These are phyloP conservation scores for Epirrita christyi DNA, from an alignment of 2,888 invertebrate species.

Conservation along the genomic window DNA sequence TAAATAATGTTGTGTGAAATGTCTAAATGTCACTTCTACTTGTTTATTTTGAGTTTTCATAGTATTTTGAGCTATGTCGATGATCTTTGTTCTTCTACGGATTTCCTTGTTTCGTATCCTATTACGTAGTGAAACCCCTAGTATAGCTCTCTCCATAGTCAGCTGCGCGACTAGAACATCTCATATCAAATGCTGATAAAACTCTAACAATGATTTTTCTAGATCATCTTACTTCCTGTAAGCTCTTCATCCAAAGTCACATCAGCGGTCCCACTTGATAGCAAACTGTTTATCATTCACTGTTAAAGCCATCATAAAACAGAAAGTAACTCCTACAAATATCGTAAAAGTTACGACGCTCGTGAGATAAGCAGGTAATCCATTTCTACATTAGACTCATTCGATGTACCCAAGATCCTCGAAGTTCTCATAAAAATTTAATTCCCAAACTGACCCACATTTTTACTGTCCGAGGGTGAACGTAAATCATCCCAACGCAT, in stretches of 20 bases:
- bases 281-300: slow-evolving; percentile 26
- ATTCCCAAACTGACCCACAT: slow-evolving; percentile 68
- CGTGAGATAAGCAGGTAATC: slow-evolving; percentile 56
- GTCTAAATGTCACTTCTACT: no score
- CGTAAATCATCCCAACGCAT: slow-evolving; percentile 67
- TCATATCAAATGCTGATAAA: not conserved
- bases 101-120: no score
- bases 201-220: not conserved
- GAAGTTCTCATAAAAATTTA: slow-evolving; percentile 66
- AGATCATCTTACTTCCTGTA: no score
- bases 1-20: no score
- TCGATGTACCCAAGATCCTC: slow-evolving; percentile 45
- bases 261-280: not conserved
- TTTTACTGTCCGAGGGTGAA: slow-evolving; percentile 62
- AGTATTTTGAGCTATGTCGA: no score
- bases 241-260: not conserved
- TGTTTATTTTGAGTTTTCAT: no score
- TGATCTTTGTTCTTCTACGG: no score
- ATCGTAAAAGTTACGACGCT: slow-evolving; percentile 50
- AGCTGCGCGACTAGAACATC: no score
- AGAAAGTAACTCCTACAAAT: slow-evolving; percentile 44
- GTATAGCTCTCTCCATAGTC: no score
- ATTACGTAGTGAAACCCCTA: no score
- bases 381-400: slow-evolving; percentile 47
- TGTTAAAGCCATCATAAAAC: slow-evolving; percentile 43